Percentiles rank a stretch among this genome's conserved stretches.
These are phyloP conservation scores for Barnardius zonarius DNA, from an alignment of 2,113 vertebrate genomes.

Conservation along the genomic window DNA sequence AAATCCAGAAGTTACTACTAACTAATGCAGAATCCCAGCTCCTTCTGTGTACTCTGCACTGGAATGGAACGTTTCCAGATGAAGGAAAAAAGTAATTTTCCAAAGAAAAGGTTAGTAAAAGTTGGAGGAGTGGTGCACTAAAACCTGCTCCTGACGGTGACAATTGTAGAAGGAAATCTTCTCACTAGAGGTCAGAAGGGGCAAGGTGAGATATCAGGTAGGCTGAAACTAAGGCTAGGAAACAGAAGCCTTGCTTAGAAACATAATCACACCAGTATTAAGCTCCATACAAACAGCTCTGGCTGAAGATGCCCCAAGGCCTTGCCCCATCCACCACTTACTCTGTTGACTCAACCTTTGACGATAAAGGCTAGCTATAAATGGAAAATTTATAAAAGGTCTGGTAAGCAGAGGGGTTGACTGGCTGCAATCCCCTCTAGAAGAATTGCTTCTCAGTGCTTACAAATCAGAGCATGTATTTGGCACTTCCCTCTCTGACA, in stretches of 20 bases:
- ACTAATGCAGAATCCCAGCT: background rate
- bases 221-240: background rate
- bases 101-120: background rate
- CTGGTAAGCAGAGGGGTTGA: background rate
- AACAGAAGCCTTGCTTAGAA: background rate
- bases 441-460: background rate
- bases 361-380: background rate
- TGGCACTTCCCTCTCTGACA: background rate
- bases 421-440: background rate
- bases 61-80: background rate
- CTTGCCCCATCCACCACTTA: background rate
- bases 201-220: background rate
- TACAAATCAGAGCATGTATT: background rate
- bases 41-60: background rate
- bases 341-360: background rate
- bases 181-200: background rate
- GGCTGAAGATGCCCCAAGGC: background rate
- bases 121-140: background rate
- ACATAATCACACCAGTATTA: background rate
- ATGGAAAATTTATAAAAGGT: background rate
- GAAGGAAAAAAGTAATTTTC: background rate
- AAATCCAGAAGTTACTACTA: background rate
- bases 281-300: background rate
- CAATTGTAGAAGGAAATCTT: background rate
- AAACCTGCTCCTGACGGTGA: background rate